phyloP scores from a whole-genome alignment of 2,888 invertebrate species.

The Leistus spinibarbis region DNA sequence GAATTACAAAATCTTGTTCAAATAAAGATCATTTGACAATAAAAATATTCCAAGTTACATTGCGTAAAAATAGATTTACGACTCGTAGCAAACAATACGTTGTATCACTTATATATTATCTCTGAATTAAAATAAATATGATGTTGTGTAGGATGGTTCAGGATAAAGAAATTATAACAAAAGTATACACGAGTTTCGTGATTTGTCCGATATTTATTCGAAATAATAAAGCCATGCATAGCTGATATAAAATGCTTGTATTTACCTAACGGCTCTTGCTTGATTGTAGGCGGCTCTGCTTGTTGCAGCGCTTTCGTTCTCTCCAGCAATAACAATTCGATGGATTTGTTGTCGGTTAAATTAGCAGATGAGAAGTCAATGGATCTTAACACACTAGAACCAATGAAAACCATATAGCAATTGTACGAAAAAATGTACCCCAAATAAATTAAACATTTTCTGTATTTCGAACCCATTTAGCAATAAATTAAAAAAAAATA shows the following conservation, averaged over 20 bases:
- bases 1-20: constrained; percentile 33
- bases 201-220: not conserved
- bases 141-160: not conserved
- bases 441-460: too few relatives aligned
- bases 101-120: not conserved
- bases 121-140: not conserved
- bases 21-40: constrained; percentile 33
- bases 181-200: constrained; percentile 35
- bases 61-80: not conserved
- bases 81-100: not conserved
- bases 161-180: not conserved
- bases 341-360: constrained; percentile 62
- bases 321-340: constrained; percentile 78
- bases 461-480: too few relatives aligned
- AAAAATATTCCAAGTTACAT: constrained; percentile 31
- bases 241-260: not conserved
- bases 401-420: not conserved
- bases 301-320: constrained; percentile 73
- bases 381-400: constrained; percentile 73
- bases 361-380: constrained; percentile 71
- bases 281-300: constrained; percentile 63
- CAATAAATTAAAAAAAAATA: too few relatives aligned
- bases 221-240: constrained; percentile 29
- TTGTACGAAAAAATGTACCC: too few relatives aligned
- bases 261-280: constrained; percentile 58